phyloP scores from a whole-genome alignment of 2,888 invertebrate genomes.

The Deilephila porcellus region DNA sequence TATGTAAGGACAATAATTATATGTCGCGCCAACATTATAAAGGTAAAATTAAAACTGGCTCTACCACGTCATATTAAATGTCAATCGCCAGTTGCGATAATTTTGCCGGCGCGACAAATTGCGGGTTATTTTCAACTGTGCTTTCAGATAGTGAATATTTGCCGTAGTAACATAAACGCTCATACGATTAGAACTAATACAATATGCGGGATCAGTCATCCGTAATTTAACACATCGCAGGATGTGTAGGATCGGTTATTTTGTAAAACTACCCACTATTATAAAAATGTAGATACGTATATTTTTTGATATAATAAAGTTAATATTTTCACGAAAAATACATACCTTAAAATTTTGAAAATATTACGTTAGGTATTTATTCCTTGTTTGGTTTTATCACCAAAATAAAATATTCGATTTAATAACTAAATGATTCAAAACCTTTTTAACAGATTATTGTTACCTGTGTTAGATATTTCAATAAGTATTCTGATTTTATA shows the following conservation, averaged over 20 bases:
- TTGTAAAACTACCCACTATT: slow-evolving; percentile 3
- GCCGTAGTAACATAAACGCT: slow-evolving; percentile 1
- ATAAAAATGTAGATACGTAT: not conserved
- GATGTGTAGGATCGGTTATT: not conserved
- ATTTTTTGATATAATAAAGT: not conserved
- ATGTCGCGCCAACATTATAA: not conserved
- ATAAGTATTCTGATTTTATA: too few species aligned
- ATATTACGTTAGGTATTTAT: too few species aligned
- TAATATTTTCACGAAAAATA: too few species aligned
- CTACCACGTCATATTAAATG: not conserved
- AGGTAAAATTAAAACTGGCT: not conserved
- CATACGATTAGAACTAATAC: slow-evolving; percentile 19
- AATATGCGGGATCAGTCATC: slow-evolving; percentile 2
- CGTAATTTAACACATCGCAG: not conserved
- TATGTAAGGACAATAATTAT: not conserved
- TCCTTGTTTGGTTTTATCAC: too few species aligned
- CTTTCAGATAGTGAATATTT: slow-evolving; percentile 17
- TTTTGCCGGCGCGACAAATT: not conserved
- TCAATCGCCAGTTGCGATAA: not conserved
- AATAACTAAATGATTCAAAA: too few species aligned
- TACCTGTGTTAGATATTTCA: too few species aligned
- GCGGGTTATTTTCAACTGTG: slow-evolving; percentile 1
- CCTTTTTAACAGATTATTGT: too few species aligned
- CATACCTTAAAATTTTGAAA: too few species aligned
- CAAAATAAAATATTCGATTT: too few species aligned